Evolutionary conservation across 2,888 invertebrate genomes (phyloP).

Genomic region (Gari tellinella): DNA sequence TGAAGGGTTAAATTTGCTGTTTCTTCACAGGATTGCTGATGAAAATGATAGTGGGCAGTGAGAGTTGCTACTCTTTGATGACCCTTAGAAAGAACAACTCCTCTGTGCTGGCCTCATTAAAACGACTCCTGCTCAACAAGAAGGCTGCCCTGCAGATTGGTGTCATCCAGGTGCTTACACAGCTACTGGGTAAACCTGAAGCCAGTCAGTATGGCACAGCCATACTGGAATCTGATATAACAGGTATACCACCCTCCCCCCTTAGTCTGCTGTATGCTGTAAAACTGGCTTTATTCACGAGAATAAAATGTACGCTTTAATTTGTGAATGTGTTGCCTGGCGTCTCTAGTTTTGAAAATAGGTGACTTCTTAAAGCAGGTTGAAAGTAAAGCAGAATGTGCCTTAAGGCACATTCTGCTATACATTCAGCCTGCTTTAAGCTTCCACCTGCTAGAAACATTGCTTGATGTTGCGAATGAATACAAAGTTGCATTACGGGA

Average conservation of each 20-base stretch:
- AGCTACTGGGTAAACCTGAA: constrained; percentile 39
- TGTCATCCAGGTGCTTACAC: constrained; percentile 55
- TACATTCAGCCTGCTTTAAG: no score
- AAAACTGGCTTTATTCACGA: no score
- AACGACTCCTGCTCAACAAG: constrained; percentile 64
- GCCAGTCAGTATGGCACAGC: constrained; percentile 37
- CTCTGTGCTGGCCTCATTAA: constrained; percentile 56
- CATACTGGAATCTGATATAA: constrained; percentile 65
- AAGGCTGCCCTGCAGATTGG: constrained; percentile 57
- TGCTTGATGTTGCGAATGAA: no score
- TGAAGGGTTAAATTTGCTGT: no score
- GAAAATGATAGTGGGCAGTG: constrained; percentile 47
- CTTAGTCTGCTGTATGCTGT: background rate
- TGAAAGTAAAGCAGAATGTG: no score
- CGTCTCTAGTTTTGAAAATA: no score
- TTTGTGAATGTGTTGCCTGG: no score
- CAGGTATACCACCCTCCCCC: constrained; percentile 43
- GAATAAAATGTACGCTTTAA: no score
- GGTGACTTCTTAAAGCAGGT: no score
- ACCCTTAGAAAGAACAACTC: constrained; percentile 34
- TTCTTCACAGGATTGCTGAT: constrained; percentile 59
- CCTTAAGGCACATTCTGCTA: no score
- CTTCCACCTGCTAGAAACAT: no score
- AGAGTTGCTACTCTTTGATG: constrained; percentile 52
- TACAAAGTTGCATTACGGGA: no score